These are phyloP conservation scores for Brienomyrus brachyistius DNA, from an alignment of 2,113 vertebrate species.

Conservation along the genomic window DNA sequence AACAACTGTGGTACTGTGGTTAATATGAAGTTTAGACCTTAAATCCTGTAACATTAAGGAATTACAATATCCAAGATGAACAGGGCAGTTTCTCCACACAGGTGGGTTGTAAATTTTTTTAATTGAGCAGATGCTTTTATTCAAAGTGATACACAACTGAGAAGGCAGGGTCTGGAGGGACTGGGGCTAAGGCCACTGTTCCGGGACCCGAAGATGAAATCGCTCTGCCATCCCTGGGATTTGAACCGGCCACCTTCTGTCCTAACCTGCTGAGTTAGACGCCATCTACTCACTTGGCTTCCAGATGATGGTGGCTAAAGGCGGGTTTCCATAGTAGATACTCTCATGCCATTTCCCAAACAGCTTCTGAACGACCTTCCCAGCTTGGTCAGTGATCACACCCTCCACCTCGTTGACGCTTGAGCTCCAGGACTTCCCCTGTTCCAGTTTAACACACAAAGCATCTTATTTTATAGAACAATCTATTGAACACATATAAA, in stretches of 20 bases:
- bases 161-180: neutral
- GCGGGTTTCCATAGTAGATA: slow-evolving; percentile 75
- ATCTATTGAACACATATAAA: neutral
- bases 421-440: slow-evolving; percentile 94
- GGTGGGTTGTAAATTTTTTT: neutral
- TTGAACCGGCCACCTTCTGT: neutral
- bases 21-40: neutral
- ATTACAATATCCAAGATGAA: neutral
- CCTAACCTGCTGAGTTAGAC: neutral
- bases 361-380: slow-evolving; percentile 75
- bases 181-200: neutral
- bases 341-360: slow-evolving; percentile 95
- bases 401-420: slow-evolving; percentile 88
- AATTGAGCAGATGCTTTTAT: neutral
- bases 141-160: neutral
- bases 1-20: neutral
- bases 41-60: neutral
- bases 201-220: neutral
- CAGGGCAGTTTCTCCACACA: neutral
- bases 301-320: slow-evolving; percentile 83
- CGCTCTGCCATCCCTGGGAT: neutral
- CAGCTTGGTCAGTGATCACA: slow-evolving; percentile 69
- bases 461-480: neutral
- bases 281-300: slow-evolving; percentile 73
- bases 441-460: slow-evolving; percentile 1